Evolutionary conservation across 1,140 invertebrate genomes (phyloP).

Genomic region (Olivierus martensii): DNA sequence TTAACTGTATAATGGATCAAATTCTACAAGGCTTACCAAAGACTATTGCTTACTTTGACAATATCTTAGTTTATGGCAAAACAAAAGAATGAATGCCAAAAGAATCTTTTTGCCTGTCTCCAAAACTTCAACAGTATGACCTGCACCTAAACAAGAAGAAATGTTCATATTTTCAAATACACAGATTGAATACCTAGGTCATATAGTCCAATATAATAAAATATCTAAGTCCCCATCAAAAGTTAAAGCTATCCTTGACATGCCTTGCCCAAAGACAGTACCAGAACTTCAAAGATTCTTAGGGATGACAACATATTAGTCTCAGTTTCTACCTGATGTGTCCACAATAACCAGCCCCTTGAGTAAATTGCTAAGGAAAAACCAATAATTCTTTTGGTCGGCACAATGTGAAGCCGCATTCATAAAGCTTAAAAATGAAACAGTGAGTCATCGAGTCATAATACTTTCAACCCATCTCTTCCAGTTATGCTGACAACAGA

Average conservation of each 20-base stretch:
- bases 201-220: neutral
- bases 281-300: constrained; percentile 21
- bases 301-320: constrained; percentile 6
- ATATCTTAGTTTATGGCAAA: neutral
- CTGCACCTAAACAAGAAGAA: neutral
- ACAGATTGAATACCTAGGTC: constrained; percentile 1
- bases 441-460: constrained; percentile 17
- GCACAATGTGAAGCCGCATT: constrained; percentile 20
- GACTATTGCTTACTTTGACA: constrained; percentile 2
- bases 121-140: neutral
- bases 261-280: constrained; percentile 23
- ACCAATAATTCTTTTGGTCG: constrained; percentile 20
- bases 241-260: constrained; percentile 26
- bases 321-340: constrained; percentile 27
- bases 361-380: constrained; percentile 18
- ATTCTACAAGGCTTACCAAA: neutral
- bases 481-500: constrained; percentile 37
- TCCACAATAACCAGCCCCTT: constrained; percentile 8
- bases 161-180: neutral
- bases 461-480: constrained; percentile 31
- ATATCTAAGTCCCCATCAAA: constrained; percentile 18
- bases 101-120: neutral
- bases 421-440: constrained; percentile 19
- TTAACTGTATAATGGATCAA: neutral
- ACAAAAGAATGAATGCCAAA: constrained; percentile 1